These are phyloP conservation scores for Phaethon lepturus DNA, from an alignment of 2,113 vertebrate genomes.

Conservation along the genomic window DNA sequence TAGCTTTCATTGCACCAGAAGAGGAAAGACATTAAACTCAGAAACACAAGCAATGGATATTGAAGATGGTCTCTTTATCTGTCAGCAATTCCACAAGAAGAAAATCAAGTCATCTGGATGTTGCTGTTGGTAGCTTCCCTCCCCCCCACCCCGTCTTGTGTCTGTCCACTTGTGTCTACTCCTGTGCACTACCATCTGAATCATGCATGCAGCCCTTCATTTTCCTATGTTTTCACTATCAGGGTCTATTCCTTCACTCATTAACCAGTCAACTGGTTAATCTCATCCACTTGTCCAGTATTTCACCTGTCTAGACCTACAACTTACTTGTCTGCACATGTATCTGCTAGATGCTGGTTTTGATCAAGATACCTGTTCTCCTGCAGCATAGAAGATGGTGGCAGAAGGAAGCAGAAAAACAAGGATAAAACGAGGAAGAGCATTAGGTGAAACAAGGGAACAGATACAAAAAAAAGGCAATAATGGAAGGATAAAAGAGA, in stretches of 20 bases:
- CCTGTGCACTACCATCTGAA: not conserved
- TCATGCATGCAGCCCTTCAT: not conserved
- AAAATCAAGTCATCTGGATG: not conserved
- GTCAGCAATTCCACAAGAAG: not conserved
- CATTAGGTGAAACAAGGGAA: not conserved
- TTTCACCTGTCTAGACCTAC: not conserved
- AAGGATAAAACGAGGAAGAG: not conserved
- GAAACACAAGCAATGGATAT: not conserved
- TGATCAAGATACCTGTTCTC: not conserved
- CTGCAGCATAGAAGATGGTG: not conserved
- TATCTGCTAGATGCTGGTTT: not conserved
- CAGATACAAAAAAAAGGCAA: not conserved
- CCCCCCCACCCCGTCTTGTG: not conserved
- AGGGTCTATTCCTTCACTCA: not conserved
- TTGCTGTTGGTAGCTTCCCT: not conserved
- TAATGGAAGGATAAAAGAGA: not conserved
- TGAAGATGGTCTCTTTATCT: not conserved
- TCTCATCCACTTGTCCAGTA: not conserved
- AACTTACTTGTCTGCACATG: not conserved
- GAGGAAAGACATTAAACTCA: not conserved
- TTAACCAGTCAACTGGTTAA: not conserved
- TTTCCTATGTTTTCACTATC: not conserved
- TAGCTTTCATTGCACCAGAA: not conserved
- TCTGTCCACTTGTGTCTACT: not conserved
- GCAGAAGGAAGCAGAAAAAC: not conserved